Percentiles rank a stretch among this genome's conserved stretches.
Conservation (phyloP, 2,888 invertebrate species). For the Sinhomidia bicolor region DNA sequence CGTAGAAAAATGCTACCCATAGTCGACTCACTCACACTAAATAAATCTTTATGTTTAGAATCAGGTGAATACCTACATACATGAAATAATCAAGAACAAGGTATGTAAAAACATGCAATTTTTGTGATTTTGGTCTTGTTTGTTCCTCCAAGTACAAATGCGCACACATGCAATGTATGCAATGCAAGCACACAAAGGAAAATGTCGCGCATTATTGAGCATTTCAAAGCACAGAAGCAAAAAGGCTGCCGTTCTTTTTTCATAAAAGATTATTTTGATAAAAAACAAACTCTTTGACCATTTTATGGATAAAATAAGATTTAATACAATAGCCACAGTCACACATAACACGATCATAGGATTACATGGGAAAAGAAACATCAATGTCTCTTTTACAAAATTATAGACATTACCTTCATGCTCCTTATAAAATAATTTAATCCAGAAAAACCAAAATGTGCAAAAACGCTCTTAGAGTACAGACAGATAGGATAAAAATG, state of each 20-base stretch:
- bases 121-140: no score
- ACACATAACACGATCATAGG: background rate
- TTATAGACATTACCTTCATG: slow-evolving; percentile 53
- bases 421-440: slow-evolving; percentile 35
- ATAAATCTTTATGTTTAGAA: no score
- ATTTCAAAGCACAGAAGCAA: slow-evolving; percentile 34
- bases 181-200: slow-evolving; percentile 16
- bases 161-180: background rate
- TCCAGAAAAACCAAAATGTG: slow-evolving; percentile 44
- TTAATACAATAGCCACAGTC: background rate
- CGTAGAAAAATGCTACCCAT: no score
- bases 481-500: background rate
- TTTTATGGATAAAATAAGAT: slow-evolving; percentile 2
- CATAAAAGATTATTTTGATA: background rate
- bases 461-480: no score
- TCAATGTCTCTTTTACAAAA: no score
- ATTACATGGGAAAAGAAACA: no score
- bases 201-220: slow-evolving; percentile 33
- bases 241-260: background rate
- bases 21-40: no score
- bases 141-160: background rate
- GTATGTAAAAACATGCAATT: no score
- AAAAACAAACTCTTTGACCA: background rate
- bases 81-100: no score
- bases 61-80: no score